phyloP scores from a whole-genome alignment of 2,888 invertebrate species.

The Cybosia mesomella region DNA sequence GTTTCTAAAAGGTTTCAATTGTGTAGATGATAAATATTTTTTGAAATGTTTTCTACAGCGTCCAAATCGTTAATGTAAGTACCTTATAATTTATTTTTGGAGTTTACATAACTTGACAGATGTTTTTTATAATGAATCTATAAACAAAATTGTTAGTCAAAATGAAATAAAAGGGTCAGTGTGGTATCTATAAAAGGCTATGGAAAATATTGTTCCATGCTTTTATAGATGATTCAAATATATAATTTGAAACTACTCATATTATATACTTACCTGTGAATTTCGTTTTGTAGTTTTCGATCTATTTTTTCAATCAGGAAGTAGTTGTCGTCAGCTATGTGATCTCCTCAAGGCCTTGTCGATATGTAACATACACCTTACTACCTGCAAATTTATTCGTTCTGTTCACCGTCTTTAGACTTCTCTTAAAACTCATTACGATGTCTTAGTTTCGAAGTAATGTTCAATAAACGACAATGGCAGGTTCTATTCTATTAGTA shows the following conservation, averaged over 20 bases:
- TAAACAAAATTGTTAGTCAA: conserved; percentile 58
- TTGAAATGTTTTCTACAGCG: conserved; percentile 82
- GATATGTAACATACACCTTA: conserved; percentile 20
- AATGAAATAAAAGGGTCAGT: conserved; percentile 30
- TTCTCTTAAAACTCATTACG: background rate
- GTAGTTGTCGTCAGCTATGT: conserved; percentile 22
- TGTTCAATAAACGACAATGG: background rate
- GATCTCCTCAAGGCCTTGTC: conserved; percentile 39
- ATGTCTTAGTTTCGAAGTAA: background rate
- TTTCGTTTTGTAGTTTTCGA: conserved; percentile 12
- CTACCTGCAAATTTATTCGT: conserved; percentile 3
- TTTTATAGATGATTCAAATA: background rate
- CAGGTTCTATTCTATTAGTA: background rate
- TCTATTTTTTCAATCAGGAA: conserved; percentile 37
- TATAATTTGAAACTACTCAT: background rate
- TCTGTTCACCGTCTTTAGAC: conserved; percentile 11
- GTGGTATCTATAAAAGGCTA: background rate
- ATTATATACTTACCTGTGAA: conserved; percentile 30
- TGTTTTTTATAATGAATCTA: conserved; percentile 72
- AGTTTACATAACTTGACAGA: conserved; percentile 86
- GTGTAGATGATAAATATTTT: conserved; percentile 72
- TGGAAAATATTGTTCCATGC: background rate
- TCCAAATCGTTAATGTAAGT: conserved; percentile 83
- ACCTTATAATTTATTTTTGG: conserved; percentile 77
- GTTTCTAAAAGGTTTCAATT: conserved; percentile 52